Conservation (phyloP, 92 coral and sea anemone genomes). For the Pocillopora meandrina region DNA sequence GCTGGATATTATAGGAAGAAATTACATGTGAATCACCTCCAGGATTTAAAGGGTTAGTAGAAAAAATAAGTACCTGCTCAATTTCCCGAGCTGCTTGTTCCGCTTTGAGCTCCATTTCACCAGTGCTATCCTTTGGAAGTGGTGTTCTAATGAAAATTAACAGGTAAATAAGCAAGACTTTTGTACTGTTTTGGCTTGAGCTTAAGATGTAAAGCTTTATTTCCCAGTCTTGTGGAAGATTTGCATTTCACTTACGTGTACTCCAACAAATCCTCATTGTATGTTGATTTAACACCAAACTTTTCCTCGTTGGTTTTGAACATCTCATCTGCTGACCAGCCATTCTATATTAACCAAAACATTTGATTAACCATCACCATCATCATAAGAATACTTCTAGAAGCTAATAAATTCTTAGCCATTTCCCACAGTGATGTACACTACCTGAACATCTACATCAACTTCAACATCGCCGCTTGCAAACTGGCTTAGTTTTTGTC, state of each 20-base stretch:
- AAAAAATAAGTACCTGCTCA: slow-evolving; percentile 51
- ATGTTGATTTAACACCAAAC: slow-evolving; percentile 54
- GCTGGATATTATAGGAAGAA: no score
- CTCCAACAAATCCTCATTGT: slow-evolving; percentile 26
- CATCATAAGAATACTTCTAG: neutral
- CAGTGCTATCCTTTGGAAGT: slow-evolving; percentile 40
- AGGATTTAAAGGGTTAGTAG: no score
- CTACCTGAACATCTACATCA: slow-evolving; percentile 44
- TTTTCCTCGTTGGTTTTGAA: slow-evolving; percentile 42
- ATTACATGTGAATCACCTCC: no score
- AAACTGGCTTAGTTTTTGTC: slow-evolving; percentile 43
- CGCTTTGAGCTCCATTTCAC: slow-evolving; percentile 62
- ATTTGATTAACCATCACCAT: neutral
- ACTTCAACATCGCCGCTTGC: slow-evolving; percentile 47
- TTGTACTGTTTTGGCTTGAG: neutral
- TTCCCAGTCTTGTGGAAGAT: neutral
- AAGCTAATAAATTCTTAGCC: no score
- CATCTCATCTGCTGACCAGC: slow-evolving; percentile 54
- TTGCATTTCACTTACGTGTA: slow-evolving; percentile 45
- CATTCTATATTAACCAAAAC: slow-evolving; percentile 32
- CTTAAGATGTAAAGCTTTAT: neutral
- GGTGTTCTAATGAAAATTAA: slow-evolving; percentile 12
- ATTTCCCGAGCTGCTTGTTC: slow-evolving; percentile 65
- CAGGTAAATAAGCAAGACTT: neutral
- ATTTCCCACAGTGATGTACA: neutral